These are phyloP conservation scores for Muscicapa adusta DNA, from an alignment of 2,113 vertebrate species.

Conservation along the genomic window DNA sequence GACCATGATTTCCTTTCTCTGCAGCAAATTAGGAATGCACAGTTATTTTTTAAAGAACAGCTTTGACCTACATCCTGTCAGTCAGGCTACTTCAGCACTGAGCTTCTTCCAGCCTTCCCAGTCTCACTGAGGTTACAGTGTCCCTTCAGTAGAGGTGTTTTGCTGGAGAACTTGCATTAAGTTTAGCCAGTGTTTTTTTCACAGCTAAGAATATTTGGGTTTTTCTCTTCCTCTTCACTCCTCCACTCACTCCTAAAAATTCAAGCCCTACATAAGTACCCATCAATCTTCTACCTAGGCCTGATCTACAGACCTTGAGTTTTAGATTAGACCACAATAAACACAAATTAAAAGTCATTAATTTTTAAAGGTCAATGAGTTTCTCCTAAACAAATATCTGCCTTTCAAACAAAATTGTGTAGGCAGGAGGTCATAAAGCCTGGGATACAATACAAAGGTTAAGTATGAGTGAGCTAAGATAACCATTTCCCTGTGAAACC, in stretches of 20 bases:
- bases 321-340: background rate
- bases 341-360: background rate
- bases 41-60: background rate
- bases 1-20: background rate
- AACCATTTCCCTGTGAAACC: constrained; percentile 49
- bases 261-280: background rate
- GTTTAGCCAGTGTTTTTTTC: background rate
- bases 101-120: background rate
- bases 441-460: background rate
- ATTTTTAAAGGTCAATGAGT: background rate
- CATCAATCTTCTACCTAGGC: background rate
- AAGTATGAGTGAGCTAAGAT: constrained; percentile 1
- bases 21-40: background rate
- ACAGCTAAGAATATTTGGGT: background rate
- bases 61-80: background rate
- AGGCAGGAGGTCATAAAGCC: background rate
- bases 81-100: background rate
- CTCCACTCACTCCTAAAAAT: background rate
- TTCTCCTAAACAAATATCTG: background rate
- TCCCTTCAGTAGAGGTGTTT: background rate
- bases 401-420: background rate
- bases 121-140: background rate
- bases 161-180: background rate
- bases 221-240: background rate
- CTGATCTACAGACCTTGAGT: background rate